Evolutionary conservation across 2,113 vertebrate genomes (phyloP).

Genomic region (Xiphorhynchus elegans): DNA sequence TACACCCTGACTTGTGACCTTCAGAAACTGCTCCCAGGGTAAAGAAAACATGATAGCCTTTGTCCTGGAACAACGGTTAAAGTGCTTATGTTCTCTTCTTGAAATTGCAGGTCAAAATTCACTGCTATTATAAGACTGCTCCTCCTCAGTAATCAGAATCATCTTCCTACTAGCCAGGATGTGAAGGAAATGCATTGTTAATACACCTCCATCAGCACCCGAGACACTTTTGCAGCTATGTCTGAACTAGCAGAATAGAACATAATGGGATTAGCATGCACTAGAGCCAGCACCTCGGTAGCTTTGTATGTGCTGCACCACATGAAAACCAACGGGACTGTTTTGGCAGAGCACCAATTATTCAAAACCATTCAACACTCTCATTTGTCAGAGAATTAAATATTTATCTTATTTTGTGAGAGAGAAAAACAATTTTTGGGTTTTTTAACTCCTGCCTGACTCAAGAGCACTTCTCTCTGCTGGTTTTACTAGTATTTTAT

Average conservation of each 20-base stretch:
- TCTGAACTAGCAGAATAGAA: neutral
- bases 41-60: neutral
- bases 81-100: neutral
- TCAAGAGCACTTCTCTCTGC: neutral
- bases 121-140: neutral
- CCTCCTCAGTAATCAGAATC: neutral
- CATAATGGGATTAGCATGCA: neutral
- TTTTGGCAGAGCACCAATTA: slow-evolving; percentile 25
- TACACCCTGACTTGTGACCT: neutral
- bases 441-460: neutral
- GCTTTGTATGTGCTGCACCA: neutral
- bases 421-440: neutral
- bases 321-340: neutral
- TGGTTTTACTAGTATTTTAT: neutral
- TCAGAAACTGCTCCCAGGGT: neutral
- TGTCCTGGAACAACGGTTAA: neutral
- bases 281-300: neutral
- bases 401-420: slow-evolving; percentile 19
- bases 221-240: neutral
- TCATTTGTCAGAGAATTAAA: slow-evolving; percentile 56
- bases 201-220: neutral
- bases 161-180: neutral
- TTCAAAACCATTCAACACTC: slow-evolving; percentile 8
- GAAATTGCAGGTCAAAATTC: neutral
- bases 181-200: neutral